Evolutionary conservation across 1,140 invertebrate species (phyloP).

Genomic region (Drosophila seguyi): DNA sequence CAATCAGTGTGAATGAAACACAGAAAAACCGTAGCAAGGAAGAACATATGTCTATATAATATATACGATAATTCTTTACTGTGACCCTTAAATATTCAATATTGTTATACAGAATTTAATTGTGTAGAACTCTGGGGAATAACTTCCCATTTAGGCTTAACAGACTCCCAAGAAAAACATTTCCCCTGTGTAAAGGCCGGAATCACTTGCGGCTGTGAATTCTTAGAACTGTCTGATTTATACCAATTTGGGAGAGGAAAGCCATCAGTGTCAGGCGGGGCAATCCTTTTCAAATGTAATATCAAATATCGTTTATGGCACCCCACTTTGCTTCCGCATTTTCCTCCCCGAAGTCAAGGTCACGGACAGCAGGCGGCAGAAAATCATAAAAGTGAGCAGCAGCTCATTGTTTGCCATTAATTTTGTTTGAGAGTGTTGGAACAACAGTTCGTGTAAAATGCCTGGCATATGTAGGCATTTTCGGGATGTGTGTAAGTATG

Average conservation of each 20-base stretch:
- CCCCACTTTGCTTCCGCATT: conserved; percentile 1
- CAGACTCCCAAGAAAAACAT: neutral
- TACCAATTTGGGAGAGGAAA: neutral
- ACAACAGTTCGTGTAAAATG: conserved; percentile 50
- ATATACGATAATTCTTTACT: neutral
- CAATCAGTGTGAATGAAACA: neutral
- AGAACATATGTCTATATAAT: neutral
- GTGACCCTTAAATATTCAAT: neutral
- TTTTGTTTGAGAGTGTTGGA: conserved; percentile 54
- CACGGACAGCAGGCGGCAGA: conserved; percentile 4
- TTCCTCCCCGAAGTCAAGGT: conserved; percentile 9
- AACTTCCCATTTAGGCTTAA: neutral
- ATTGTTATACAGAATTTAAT: neutral
- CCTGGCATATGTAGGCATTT: conserved; percentile 63
- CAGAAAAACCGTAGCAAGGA: neutral
- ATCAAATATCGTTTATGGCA: conserved; percentile 9
- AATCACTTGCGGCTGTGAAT: neutral
- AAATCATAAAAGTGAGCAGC: conserved; percentile 14
- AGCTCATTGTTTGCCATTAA: conserved; percentile 25
- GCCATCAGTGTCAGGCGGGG: neutral
- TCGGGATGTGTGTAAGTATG: conserved; percentile 22
- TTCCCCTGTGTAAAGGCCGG: neutral
- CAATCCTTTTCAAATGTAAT: conserved; percentile 28
- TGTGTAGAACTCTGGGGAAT: neutral
- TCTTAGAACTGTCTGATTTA: conserved; percentile 17